A percentile compares a stretch with the other conserved stretches of the same genome.
phyloP scores from a whole-genome alignment of 2,888 invertebrate species.

The Erebia epiphron region DNA sequence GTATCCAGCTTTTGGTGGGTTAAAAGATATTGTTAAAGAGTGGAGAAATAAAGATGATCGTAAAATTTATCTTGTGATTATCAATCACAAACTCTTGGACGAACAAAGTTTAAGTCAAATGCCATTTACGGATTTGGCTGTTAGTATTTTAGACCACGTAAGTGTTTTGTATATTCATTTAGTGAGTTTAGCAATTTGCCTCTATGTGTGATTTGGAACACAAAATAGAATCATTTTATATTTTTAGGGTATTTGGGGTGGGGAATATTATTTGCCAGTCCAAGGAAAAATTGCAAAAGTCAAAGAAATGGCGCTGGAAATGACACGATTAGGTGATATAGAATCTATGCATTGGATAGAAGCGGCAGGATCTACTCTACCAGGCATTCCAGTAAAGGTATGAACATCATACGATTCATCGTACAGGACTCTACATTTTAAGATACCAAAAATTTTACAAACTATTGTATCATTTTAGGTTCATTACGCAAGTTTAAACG shows the following conservation, averaged over 20 bases:
- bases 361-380: slow-evolving; percentile 35
- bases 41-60: slow-evolving; percentile 51
- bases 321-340: slow-evolving; percentile 48
- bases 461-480: slow-evolving; percentile 48
- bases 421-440: not conserved
- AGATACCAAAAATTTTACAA: too few relatives aligned
- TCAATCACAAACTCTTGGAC: slow-evolving; percentile 48
- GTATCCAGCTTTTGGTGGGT: slow-evolving; percentile 49
- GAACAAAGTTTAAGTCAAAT: slow-evolving; percentile 48
- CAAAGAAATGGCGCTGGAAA: slow-evolving; percentile 43
- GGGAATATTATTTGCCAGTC: slow-evolving; percentile 48
- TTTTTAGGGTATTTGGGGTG: slow-evolving; percentile 52
- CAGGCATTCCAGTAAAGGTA: slow-evolving; percentile 56
- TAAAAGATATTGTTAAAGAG: slow-evolving; percentile 48
- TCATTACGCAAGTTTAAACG: slow-evolving; percentile 54
- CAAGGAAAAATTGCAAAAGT: slow-evolving; percentile 34
- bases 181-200: not conserved
- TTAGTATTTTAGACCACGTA: slow-evolving; percentile 38
- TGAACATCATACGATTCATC: not conserved
- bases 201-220: not conserved
- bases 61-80: slow-evolving; percentile 51
- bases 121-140: slow-evolving; percentile 52
- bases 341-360: slow-evolving; percentile 57
- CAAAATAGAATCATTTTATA: not conserved
- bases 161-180: slow-evolving; percentile 9